These are phyloP conservation scores for Siderastrea siderea DNA, from an alignment of 92 coral and sea anemone genomes.

Conservation along the genomic window DNA sequence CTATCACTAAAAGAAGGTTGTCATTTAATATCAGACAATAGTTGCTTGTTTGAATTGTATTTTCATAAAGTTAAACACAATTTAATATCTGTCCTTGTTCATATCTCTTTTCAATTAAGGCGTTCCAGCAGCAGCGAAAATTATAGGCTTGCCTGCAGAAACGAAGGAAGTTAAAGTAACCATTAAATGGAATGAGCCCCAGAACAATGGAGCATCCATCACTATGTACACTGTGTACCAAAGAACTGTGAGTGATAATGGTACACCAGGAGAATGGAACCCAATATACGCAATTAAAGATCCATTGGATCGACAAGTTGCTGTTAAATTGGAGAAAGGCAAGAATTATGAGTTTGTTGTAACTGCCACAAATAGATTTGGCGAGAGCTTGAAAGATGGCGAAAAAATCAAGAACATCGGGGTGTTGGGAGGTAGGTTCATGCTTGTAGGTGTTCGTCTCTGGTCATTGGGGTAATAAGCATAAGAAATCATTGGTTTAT, in stretches of 20 bases:
- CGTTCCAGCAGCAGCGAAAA: background rate
- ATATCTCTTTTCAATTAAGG: background rate
- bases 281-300: background rate
- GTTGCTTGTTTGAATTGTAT: background rate
- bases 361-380: constrained; percentile 2
- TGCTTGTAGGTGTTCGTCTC: no score
- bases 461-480: no score
- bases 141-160: background rate
- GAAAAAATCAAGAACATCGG: background rate
- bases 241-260: background rate
- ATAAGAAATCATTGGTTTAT: no score
- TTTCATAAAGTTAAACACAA: background rate
- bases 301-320: background rate
- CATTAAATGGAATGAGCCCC: background rate
- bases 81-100: no score
- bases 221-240: background rate
- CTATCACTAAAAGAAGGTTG: no score
- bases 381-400: background rate
- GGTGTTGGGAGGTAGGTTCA: background rate
- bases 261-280: background rate
- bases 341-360: background rate
- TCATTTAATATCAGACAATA: no score
- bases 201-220: constrained; percentile 2
- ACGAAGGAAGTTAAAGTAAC: background rate
- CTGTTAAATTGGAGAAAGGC: background rate